A percentile compares a stretch with the other conserved stretches of the same genome.
These are phyloP conservation scores for Clunio marinus DNA, from an alignment of 2,888 invertebrate species.

Conservation along the genomic window DNA sequence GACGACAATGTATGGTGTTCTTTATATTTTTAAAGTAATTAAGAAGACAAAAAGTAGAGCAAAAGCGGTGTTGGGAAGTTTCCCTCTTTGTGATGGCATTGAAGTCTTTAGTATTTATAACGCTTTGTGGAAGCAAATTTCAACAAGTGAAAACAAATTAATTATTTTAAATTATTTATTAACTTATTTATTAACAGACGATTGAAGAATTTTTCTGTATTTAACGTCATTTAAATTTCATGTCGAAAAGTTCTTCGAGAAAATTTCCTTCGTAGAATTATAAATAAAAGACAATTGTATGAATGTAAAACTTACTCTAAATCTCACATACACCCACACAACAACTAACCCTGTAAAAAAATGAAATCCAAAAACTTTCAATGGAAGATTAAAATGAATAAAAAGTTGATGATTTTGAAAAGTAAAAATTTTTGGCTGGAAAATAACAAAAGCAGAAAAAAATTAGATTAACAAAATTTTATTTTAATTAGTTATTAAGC, in stretches of 20 bases:
- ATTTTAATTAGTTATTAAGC: not conserved
- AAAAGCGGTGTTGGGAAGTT: constrained; percentile 24
- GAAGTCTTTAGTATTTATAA: constrained; percentile 16
- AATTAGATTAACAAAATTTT: not conserved
- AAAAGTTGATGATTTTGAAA: not conserved
- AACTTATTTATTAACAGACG: no score
- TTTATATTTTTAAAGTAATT: not conserved
- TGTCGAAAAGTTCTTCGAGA: no score
- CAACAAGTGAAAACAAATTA: not conserved
- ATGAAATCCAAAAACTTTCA: not conserved
- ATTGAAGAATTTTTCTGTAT: no score
- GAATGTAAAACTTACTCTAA: constrained; percentile 1
- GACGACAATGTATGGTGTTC: not conserved
- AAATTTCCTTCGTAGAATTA: not conserved
- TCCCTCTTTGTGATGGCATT: constrained; percentile 31
- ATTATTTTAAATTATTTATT: no score
- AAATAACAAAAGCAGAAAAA: no score
- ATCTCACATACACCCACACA: no score
- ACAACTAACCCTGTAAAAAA: no score
- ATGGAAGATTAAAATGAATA: not conserved
- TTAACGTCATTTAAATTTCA: no score
- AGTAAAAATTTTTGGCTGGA: no score
- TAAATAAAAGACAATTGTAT: no score
- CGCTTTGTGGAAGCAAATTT: not conserved
- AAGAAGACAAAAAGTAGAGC: not conserved